Base-by-base conservation (phyloP, 2,113 vertebrate genomes). In the Terrapene triunguis region DNA sequence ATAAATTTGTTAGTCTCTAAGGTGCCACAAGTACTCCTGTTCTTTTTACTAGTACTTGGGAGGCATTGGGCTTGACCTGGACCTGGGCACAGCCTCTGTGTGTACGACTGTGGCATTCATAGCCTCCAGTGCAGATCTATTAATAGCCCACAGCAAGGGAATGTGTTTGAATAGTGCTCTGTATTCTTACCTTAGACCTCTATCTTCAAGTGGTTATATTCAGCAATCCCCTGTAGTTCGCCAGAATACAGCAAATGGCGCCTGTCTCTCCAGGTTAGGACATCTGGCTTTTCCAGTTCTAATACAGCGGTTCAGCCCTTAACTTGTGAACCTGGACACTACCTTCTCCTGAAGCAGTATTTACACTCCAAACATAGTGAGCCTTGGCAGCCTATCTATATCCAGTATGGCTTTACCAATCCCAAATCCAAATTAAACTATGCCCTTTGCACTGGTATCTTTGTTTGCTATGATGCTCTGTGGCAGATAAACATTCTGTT, bases 381-480 rank as follows among this genome's bases (percentile, higher is more conserved):
- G 50, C 21, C 3, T 4, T 0, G 0, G 17, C 13, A 84, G 3
- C n/a, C 65, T 3, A 8, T 47, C 72, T 84, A 3, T 53, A 42
- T 2, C 2, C 51, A n/a, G 35, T 84, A 2, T 16, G 24, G 32
- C 62, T 65, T 35, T 65, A 35, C 62, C 14, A 65, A 59, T 62
- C 59, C 25, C 48, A 84, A 82, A 59, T 9, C 2, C 84, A 86
- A 93, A 51, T 42, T 12, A 27, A 48, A 5, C 14, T 86, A 85
- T 83, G 8, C 4, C 1, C 79, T 87, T 35, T 90, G 22, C 50
- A 47, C 48, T 48, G 13, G 4, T 80, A 10, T 1, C 84, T n/a
- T 6, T 14, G 12, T 51, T 48, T 38, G 1, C 8, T 82, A 9
- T 14, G 19, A 38, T 59, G 47, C 51, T 89, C n/a, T n/a, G 16